These are phyloP conservation scores for Danaus melanippus DNA, from an alignment of 1,140 invertebrate genomes.

Conservation along the genomic window DNA sequence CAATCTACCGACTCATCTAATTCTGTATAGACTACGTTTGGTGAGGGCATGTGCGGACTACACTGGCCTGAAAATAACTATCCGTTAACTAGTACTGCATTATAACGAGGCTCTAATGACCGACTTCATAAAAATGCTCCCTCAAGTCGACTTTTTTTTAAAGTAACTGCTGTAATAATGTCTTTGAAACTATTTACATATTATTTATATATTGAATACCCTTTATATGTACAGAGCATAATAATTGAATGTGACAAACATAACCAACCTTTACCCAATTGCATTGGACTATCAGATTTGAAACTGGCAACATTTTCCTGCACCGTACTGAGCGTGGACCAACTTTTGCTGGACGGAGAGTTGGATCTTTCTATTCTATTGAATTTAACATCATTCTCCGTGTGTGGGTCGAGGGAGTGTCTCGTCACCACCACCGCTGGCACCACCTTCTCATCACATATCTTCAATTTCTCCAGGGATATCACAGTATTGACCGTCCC, in stretches of 20 bases:
- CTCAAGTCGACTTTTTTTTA: no score
- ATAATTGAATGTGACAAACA: slow-evolving; percentile 3
- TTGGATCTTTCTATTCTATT: slow-evolving; percentile 34
- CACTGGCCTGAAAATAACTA: slow-evolving; percentile 62
- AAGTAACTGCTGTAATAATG: slow-evolving; percentile 10
- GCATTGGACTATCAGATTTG: slow-evolving; percentile 44
- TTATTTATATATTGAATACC: neutral
- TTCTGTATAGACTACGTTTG: slow-evolving; percentile 58
- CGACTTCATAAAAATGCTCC: no score
- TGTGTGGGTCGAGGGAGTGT: slow-evolving; percentile 20
- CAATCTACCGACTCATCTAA: slow-evolving; percentile 69
- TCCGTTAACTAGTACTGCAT: slow-evolving; percentile 16
- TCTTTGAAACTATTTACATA: slow-evolving; percentile 5
- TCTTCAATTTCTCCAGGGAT: slow-evolving; percentile 39
- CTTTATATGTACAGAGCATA: neutral
- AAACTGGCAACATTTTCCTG: slow-evolving; percentile 50
- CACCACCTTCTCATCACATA: slow-evolving; percentile 26
- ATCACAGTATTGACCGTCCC: slow-evolving; percentile 49
- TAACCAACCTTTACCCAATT: slow-evolving; percentile 38
- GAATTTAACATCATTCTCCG: slow-evolving; percentile 15
- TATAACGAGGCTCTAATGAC: no score
- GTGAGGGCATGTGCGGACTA: slow-evolving; percentile 49
- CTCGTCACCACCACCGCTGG: slow-evolving; percentile 37
- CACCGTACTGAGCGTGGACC: slow-evolving; percentile 51
- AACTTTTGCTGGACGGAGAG: slow-evolving; percentile 49